Percentiles rank a stretch among this genome's conserved stretches.
These are phyloP conservation scores for Natrix natrix DNA, from an alignment of 2,797 vertebrate species.

Conservation along the genomic window DNA sequence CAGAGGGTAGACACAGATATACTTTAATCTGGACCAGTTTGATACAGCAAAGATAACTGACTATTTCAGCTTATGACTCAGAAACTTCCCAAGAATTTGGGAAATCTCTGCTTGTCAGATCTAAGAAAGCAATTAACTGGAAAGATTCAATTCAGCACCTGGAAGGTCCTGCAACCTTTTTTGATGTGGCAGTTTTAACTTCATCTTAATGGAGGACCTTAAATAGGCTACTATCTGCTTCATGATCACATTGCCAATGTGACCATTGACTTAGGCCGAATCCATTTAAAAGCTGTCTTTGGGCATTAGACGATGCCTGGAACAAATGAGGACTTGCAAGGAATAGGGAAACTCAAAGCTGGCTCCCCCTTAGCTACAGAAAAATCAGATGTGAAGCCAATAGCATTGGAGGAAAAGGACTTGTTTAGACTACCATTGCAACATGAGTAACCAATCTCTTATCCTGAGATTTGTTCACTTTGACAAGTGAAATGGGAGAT, in stretches of 20 bases:
- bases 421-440: background rate
- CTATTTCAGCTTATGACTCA: background rate
- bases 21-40: background rate
- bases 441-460: background rate
- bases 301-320: background rate
- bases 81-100: background rate
- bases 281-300: background rate
- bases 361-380: background rate
- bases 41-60: background rate
- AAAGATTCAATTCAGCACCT: background rate
- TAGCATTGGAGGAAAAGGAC: background rate
- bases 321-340: background rate
- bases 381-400: background rate
- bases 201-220: background rate
- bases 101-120: background rate
- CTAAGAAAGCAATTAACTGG: background rate
- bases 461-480: background rate
- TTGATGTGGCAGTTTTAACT: background rate
- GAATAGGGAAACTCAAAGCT: background rate
- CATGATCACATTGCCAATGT: background rate
- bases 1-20: background rate
- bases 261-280: background rate
- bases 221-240: background rate
- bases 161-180: background rate
- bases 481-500: background rate